phyloP scores from a whole-genome alignment of 2,797 vertebrate genomes.

The Lerista edwardsae region DNA sequence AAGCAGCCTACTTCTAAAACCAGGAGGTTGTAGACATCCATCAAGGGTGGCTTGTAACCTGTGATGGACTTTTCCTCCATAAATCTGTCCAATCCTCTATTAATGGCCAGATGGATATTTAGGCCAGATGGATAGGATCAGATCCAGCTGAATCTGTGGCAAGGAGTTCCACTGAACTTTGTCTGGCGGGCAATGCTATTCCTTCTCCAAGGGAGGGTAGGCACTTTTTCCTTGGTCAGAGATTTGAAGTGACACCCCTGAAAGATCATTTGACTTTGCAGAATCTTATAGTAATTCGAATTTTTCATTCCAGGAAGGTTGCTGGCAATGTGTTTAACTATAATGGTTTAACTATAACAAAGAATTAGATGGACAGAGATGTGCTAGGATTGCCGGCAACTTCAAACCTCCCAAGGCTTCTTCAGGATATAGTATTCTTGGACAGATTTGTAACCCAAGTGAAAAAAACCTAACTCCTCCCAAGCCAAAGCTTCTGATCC shows the following conservation, averaged over 20 bases:
- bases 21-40: too few relatives aligned
- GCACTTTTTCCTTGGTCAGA: not conserved
- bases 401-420: not conserved
- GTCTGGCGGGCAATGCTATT: too few relatives aligned
- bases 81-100: too few relatives aligned
- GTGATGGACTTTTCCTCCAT: too few relatives aligned
- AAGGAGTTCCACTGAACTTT: too few relatives aligned
- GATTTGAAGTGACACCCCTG: not conserved
- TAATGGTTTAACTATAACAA: not conserved
- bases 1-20: too few relatives aligned
- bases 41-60: too few relatives aligned
- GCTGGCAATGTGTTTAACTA: not conserved
- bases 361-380: not conserved
- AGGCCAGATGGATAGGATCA: too few relatives aligned
- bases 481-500: not conserved
- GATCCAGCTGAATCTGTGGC: too few relatives aligned
- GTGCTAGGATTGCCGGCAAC: not conserved
- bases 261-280: not conserved
- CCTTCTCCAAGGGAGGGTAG: too few relatives aligned
- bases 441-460: not conserved
- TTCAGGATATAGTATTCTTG: not conserved
- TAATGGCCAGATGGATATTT: too few relatives aligned
- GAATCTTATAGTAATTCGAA: not conserved
- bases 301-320: not conserved
- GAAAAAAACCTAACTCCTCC: not conserved